Percentiles rank a stretch among this genome's conserved stretches.
Evolutionary conservation across 2,888 invertebrate species (phyloP).

Genomic region (Tetranychus piercei): DNA sequence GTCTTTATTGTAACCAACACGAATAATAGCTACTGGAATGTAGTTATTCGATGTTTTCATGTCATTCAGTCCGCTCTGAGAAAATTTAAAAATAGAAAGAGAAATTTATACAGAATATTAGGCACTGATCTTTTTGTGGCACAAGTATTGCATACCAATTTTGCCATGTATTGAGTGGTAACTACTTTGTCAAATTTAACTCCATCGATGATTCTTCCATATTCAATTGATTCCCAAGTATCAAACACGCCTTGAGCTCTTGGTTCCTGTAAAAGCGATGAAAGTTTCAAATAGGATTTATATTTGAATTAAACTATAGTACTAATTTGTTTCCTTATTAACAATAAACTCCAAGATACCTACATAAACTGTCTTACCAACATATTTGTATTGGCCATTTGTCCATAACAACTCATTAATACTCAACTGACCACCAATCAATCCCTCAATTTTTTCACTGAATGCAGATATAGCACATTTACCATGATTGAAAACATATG

Average conservation of each 20-base stretch:
- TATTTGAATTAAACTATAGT: background rate
- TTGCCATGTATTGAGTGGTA: background rate
- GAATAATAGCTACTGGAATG: background rate
- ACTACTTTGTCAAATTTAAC: background rate
- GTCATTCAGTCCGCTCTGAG: background rate
- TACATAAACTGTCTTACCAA: background rate
- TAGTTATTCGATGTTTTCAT: background rate
- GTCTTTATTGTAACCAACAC: background rate
- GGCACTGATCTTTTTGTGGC: background rate
- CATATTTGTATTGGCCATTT: background rate
- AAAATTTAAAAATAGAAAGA: background rate
- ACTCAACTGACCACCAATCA: conserved; percentile 6
- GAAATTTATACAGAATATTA: background rate
- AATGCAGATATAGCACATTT: background rate
- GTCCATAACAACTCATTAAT: background rate
- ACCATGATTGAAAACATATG: background rate
- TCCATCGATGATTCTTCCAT: background rate
- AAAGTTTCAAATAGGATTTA: background rate
- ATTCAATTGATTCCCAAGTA: background rate
- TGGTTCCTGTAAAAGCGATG: background rate
- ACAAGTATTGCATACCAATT: background rate
- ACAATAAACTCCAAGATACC: background rate
- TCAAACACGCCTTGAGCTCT: background rate
- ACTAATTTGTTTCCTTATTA: no score
- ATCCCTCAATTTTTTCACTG: background rate